Evolutionary conservation across 30 jellyfish, hydroid and myxozoan species (phyloP).

Genomic region (Pelagia noctiluca): DNA sequence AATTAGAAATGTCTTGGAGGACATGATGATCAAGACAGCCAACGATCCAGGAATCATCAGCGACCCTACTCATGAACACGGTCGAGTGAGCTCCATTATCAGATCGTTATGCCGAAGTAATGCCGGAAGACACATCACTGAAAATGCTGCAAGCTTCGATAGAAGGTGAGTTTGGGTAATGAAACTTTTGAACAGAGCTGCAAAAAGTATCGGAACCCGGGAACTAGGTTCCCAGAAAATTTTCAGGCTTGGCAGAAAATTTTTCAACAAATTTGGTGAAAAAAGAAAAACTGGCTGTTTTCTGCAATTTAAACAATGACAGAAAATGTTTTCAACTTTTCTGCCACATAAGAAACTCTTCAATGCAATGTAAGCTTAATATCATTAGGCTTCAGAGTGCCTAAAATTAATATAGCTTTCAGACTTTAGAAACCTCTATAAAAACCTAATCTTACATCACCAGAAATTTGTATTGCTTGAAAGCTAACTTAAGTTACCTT

Average conservation of each 20-base stretch:
- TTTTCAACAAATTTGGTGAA: not conserved
- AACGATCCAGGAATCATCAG: constrained; percentile 71
- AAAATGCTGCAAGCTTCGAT: not conserved
- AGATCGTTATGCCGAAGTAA: constrained; percentile 85
- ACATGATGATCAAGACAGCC: constrained; percentile 80
- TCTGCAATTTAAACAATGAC: not conserved
- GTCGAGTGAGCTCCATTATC: constrained; percentile 31
- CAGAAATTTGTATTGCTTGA: no score
- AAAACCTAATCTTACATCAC: no score
- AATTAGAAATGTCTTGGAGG: constrained; percentile 80
- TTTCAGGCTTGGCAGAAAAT: not conserved
- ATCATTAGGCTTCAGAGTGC: no score
- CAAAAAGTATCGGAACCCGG: not conserved
- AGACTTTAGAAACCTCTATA: no score
- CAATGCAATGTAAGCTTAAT: no score
- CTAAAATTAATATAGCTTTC: no score
- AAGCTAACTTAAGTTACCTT: no score
- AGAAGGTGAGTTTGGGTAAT: constrained; percentile 37
- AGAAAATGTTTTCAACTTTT: not conserved
- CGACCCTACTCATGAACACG: constrained; percentile 62
- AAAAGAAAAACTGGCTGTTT: not conserved
- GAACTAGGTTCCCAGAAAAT: not conserved
- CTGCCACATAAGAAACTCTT: not conserved
- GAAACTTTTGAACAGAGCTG: no score
- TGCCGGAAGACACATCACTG: constrained; percentile 71